Base-by-base conservation (phyloP, 2,888 invertebrate genomes). In the Dascillus cervinus region DNA sequence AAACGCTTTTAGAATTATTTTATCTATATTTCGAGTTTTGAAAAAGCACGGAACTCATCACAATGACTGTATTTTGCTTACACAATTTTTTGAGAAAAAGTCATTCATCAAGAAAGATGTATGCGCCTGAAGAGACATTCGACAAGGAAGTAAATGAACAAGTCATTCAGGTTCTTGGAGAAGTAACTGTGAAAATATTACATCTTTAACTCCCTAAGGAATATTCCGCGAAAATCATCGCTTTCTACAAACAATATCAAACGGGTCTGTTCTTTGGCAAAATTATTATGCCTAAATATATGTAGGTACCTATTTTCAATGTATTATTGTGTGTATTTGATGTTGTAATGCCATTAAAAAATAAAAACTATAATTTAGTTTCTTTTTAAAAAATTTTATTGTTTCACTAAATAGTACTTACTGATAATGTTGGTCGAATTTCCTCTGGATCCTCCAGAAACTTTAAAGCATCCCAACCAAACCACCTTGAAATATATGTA, bases 31-130 rank as follows among this genome's bases (percentile, higher is more conserved):
- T n/a, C n/a, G n/a, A n/a, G n/a, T n/a, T n/a, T n/a, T n/a, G n/a
- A 22, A 12, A 22, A 22, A 22, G 9, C 10, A 12, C 22, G 10
- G 22, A 22, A 12, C 22, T 22, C 10, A 22, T 22, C 8, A 22
- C 22, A 22, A 22, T n/a, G n/a, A n/a, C n/a, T n/a, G n/a, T n/a
- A n/a, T n/a, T n/a, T n/a, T n/a, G n/a, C n/a, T n/a, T n/a, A n/a
- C n/a, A n/a, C n/a, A n/a, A n/a, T n/a, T n/a, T n/a, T n/a, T n/a
- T n/a, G n/a, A n/a, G n/a, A n/a, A n/a, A n/a, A n/a, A n/a, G n/a
- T n/a, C n/a, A n/a, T n/a, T n/a, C n/a, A n/a, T n/a, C n/a, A n/a
- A n/a, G n/a, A n/a, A n/a, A n/a, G n/a, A n/a, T n/a, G n/a, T n/a
- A n/a, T n/a, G n/a, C n/a, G n/a, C n/a, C n/a, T n/a, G n/a, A n/a